These are phyloP conservation scores for Anolis apletophallus DNA, from an alignment of 2,797 vertebrate genomes.

Conservation along the genomic window DNA sequence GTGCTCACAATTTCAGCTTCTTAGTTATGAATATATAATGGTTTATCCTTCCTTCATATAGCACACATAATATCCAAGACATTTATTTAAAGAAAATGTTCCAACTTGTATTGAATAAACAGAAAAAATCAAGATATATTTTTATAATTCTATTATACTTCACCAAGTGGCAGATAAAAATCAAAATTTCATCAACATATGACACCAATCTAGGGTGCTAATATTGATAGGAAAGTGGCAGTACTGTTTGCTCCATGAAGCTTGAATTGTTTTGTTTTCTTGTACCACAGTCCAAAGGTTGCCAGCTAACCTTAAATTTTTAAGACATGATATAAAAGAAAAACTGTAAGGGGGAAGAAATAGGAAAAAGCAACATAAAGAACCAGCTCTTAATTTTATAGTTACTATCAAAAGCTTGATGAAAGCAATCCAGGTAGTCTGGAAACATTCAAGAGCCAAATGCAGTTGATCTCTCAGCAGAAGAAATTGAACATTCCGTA, in stretches of 20 bases:
- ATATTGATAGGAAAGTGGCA: not conserved
- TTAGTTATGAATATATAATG: not conserved
- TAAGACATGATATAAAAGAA: no score
- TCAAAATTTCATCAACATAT: not conserved
- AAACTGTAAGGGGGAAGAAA: no score
- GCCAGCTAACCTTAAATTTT: no score
- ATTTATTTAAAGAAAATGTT: constrained; percentile 17
- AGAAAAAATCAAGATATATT: not conserved
- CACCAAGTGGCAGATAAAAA: not conserved
- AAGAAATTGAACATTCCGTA: no score
- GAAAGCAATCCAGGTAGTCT: no score
- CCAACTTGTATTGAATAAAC: not conserved
- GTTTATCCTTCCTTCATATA: not conserved
- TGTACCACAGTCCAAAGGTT: no score
- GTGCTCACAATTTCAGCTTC: not conserved
- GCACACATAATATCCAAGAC: not conserved
- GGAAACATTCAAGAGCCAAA: no score
- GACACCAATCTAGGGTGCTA: not conserved
- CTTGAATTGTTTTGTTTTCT: no score
- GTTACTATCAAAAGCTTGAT: no score
- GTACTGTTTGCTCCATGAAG: not conserved
- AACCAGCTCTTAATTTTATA: no score
- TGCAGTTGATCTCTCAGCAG: no score
- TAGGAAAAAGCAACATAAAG: no score
- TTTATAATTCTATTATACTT: not conserved